Conservation (phyloP, 2,888 invertebrate genomes). For the Megalurothrips usitatus region DNA sequence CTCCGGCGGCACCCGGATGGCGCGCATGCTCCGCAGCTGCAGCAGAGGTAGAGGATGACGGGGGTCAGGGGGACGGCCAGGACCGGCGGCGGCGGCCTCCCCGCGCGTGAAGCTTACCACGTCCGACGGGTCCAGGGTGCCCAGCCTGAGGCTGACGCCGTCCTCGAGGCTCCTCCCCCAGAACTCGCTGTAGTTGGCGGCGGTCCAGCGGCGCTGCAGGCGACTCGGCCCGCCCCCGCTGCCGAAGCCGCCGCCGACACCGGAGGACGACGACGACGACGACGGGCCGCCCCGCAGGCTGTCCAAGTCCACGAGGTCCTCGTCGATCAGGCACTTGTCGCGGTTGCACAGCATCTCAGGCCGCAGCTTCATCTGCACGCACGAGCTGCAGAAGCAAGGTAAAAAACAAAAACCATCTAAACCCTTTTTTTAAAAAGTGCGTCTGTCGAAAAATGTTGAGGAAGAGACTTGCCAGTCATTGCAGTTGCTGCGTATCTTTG, state of each 20-base stretch:
- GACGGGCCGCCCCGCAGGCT: conserved; percentile 51
- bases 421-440: no score
- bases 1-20: conserved; percentile 57
- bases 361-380: conserved; percentile 43
- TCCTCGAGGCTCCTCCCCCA: conserved; percentile 77
- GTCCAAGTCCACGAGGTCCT: conserved; percentile 62
- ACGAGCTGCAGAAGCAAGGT: conserved; percentile 54
- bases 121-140: conserved; percentile 57
- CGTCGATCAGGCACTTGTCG: conserved; percentile 70
- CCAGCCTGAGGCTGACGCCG: conserved; percentile 70
- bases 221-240: neutral
- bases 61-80: neutral
- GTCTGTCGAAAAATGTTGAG: no score
- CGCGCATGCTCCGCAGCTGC: conserved; percentile 54
- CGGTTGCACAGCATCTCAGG: conserved; percentile 61
- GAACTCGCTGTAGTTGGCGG: conserved; percentile 76
- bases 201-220: conserved; percentile 61
- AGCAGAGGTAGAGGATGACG: neutral
- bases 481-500: conserved; percentile 60
- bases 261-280: no score
- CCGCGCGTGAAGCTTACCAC: conserved; percentile 47
- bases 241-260: neutral
- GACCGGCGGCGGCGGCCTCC: neutral
- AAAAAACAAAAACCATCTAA: no score
- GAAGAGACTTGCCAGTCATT: conserved; percentile 67